phyloP scores from a whole-genome alignment of 64 coral and sea anemone genomes.

The Pocillopora damicornis region DNA sequence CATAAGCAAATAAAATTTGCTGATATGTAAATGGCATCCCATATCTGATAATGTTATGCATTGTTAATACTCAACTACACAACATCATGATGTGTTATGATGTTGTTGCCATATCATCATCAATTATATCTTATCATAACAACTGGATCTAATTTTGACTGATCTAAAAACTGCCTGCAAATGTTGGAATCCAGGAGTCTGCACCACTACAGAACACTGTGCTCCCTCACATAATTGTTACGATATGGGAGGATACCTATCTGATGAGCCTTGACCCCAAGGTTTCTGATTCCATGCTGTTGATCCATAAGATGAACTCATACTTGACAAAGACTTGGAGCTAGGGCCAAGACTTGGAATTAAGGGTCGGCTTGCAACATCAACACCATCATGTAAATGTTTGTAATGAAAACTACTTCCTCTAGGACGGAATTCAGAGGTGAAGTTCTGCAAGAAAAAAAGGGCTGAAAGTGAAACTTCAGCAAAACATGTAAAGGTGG shows the following conservation, averaged over 20 bases:
- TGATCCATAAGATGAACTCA: conserved; percentile 45
- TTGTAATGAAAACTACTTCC: conserved; percentile 85
- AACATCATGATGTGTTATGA: no score
- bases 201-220: background rate
- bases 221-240: background rate
- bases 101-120: no score
- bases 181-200: no score
- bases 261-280: background rate
- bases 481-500: no score
- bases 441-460: conserved; percentile 64
- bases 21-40: no score
- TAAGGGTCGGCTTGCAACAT: conserved; percentile 17
- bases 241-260: conserved; percentile 31
- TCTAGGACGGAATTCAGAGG: conserved; percentile 79
- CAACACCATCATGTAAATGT: conserved; percentile 55
- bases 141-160: no score
- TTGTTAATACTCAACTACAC: no score
- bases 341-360: conserved; percentile 13
- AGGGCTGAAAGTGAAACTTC: background rate
- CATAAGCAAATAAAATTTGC: no score
- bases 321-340: conserved; percentile 34
- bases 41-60: no score
- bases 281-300: background rate
- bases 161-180: no score
- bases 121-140: no score